Evolutionary conservation across 2,888 invertebrate species (phyloP).

Genomic region (Syrista parreyssii): DNA sequence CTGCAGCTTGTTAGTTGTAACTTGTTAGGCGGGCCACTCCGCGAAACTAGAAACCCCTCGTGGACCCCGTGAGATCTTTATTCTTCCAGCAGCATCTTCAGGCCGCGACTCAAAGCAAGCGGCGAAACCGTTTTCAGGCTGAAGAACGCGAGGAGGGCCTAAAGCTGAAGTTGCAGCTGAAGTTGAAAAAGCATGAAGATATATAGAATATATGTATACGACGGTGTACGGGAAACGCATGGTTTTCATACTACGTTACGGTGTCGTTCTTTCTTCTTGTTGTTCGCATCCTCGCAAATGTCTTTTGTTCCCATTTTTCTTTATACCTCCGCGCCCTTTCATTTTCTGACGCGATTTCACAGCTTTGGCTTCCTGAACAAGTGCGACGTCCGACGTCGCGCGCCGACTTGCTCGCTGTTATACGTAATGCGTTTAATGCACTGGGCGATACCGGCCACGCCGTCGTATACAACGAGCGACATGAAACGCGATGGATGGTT

Average conservation of each 20-base stretch:
- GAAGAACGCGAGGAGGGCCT: neutral
- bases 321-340: neutral
- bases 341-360: neutral
- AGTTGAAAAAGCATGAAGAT: neutral
- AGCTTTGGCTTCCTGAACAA: neutral
- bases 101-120: neutral
- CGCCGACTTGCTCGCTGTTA: neutral
- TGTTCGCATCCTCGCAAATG: neutral
- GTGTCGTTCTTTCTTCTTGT: neutral
- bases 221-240: neutral
- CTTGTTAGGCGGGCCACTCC: conserved; percentile 44
- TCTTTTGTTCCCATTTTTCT: neutral
- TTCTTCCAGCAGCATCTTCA: neutral
- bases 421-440: neutral
- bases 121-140: neutral
- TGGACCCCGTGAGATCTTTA: neutral
- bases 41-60: conserved; percentile 26
- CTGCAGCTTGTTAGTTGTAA: conserved; percentile 46
- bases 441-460: neutral
- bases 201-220: conserved; percentile 9
- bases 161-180: neutral
- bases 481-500: conserved; percentile 1
- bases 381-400: neutral
- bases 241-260: neutral
- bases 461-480: neutral